Percentiles rank a stretch among this genome's conserved stretches.
These are phyloP conservation scores for Pitta sordida DNA, from an alignment of 2,113 vertebrate species.

Conservation along the genomic window DNA sequence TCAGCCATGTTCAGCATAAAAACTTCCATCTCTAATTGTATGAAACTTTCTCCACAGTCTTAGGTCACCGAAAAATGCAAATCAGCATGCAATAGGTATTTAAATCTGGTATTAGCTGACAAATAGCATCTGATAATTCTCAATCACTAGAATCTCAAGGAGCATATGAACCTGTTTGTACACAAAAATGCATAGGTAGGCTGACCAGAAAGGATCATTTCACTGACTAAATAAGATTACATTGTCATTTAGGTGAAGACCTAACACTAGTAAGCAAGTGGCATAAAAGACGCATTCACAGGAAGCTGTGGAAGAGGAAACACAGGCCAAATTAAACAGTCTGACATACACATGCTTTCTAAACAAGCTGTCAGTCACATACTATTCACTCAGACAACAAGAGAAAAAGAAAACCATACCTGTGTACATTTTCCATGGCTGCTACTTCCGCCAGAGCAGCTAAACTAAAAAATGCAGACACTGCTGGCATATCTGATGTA, in stretches of 20 bases:
- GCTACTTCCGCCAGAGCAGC: conserved; percentile 98
- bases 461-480: conserved; percentile 93
- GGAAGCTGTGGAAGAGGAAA: conserved; percentile 4
- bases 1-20: background rate
- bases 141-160: background rate
- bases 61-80: background rate
- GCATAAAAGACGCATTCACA: background rate
- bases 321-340: background rate
- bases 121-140: background rate
- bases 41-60: background rate
- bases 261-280: background rate
- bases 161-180: background rate
- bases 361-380: background rate
- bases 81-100: background rate
- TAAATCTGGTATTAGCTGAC: background rate
- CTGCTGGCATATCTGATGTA: conserved; percentile 75
- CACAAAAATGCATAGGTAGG: background rate
- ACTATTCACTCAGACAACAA: background rate
- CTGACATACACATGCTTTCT: background rate
- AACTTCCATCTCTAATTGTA: background rate
- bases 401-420: conserved; percentile 67
- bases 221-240: background rate
- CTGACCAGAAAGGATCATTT: background rate
- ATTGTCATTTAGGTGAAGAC: background rate
- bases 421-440: conserved; percentile 99